Evolutionary conservation across 2,113 vertebrate species (phyloP).

Genomic region (Beaufortia kweichowensis): DNA sequence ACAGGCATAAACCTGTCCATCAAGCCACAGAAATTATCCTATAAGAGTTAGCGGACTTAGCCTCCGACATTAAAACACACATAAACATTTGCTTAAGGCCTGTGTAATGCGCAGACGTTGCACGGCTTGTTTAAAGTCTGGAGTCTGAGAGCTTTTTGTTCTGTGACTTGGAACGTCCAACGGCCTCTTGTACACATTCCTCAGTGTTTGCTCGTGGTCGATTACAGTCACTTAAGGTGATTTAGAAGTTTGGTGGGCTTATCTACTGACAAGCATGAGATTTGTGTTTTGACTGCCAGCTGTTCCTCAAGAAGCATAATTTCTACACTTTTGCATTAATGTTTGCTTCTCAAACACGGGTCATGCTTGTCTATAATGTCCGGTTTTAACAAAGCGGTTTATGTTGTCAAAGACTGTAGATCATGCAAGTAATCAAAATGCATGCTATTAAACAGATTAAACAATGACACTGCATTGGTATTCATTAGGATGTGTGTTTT

Average conservation of each 20-base stretch:
- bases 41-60: constrained; percentile 36
- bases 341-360: constrained; percentile 12
- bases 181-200: constrained; percentile 39
- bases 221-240: constrained; percentile 57
- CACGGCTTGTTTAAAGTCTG: constrained; percentile 59
- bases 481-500: constrained; percentile 20
- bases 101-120: constrained; percentile 60
- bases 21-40: constrained; percentile 48
- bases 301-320: neutral
- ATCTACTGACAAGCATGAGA: constrained; percentile 24
- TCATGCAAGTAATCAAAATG: neutral
- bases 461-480: constrained; percentile 23
- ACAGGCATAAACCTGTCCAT: constrained; percentile 33
- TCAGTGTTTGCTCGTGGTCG: constrained; percentile 55
- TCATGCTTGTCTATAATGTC: neutral
- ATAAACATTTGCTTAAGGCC: constrained; percentile 63
- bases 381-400: neutral
- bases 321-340: neutral
- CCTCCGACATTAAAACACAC: constrained; percentile 45
- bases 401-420: neutral
- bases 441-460: constrained; percentile 26
- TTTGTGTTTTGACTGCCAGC: constrained; percentile 19
- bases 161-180: constrained; percentile 36
- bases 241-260: constrained; percentile 66
- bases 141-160: constrained; percentile 41